Conservation (phyloP, 2,888 invertebrate species). For the Orthonychiurus folsomi region DNA sequence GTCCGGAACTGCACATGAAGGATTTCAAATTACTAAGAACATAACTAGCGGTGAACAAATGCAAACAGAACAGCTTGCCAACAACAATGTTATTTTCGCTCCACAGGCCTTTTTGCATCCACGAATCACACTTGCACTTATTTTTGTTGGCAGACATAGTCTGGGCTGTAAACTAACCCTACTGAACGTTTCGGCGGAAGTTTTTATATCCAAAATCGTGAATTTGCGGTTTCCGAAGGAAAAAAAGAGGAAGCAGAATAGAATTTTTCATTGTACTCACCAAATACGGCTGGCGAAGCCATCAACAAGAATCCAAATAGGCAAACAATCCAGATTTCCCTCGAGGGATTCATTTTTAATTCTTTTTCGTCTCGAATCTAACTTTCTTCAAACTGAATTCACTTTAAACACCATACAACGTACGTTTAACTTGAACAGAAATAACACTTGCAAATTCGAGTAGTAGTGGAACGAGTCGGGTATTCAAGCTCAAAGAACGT, state of each 20-base stretch:
- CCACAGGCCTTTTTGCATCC: neutral
- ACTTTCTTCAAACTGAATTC: neutral
- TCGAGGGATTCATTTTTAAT: neutral
- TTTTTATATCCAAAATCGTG: neutral
- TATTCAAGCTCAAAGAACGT: neutral
- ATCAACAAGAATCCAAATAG: neutral
- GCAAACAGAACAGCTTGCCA: too few species aligned
- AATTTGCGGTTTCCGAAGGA: neutral
- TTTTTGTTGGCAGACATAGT: neutral
- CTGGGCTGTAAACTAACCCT: neutral
- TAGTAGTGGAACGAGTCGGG: neutral
- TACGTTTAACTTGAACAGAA: too few species aligned
- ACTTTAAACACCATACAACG: too few species aligned
- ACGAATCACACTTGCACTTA: neutral
- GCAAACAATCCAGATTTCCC: neutral
- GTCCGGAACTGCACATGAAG: neutral
- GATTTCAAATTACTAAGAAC: constrained; percentile 1
- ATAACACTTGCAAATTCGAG: neutral
- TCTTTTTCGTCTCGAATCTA: neutral
- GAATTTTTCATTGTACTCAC: neutral
- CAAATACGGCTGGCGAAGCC: neutral
- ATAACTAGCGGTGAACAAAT: neutral
- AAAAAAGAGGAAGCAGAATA: neutral
- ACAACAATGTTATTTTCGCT: neutral
- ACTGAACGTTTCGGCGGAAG: neutral